Evolutionary conservation across 2,888 invertebrate genomes (phyloP).

Genomic region (Uropetala carovei): DNA sequence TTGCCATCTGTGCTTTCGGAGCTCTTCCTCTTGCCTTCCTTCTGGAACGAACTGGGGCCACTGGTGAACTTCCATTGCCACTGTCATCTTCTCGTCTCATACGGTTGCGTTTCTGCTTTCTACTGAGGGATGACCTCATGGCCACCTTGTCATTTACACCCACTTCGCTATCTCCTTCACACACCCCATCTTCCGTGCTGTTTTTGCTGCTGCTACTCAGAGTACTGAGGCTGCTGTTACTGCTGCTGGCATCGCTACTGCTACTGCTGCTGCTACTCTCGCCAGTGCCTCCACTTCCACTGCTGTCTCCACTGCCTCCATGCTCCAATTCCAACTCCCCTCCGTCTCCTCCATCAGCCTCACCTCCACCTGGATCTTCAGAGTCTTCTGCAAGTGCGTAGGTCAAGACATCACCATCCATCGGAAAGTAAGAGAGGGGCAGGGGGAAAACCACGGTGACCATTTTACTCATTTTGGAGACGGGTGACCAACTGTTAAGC

Average conservation of each 20-base stretch:
- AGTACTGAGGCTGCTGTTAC: constrained; percentile 58
- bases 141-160: constrained; percentile 65
- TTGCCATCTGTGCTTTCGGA: constrained; percentile 35
- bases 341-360: constrained; percentile 67
- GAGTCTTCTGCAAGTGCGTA: constrained; percentile 72
- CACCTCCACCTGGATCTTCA: constrained; percentile 74
- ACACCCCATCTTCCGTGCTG: constrained; percentile 55
- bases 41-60: constrained; percentile 66
- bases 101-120: constrained; percentile 73
- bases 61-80: constrained; percentile 69
- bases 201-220: constrained; percentile 66
- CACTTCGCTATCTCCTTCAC: constrained; percentile 61
- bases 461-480: constrained; percentile 59
- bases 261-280: constrained; percentile 68
- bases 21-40: constrained; percentile 69
- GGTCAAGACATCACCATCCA: constrained; percentile 56
- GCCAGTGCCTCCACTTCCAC: constrained; percentile 72
- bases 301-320: constrained; percentile 70
- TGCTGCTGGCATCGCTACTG: constrained; percentile 58
- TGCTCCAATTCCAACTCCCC: constrained; percentile 70
- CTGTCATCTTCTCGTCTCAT: constrained; percentile 70
- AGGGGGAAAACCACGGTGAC: background rate
- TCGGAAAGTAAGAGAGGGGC: constrained; percentile 62
- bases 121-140: constrained; percentile 76
- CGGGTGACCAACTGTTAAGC: constrained; percentile 41